A percentile compares a stretch with the other conserved stretches of the same genome.
Evolutionary conservation across 2,797 vertebrate genomes (phyloP).

Genomic region (Phoeniculus purpureus): DNA sequence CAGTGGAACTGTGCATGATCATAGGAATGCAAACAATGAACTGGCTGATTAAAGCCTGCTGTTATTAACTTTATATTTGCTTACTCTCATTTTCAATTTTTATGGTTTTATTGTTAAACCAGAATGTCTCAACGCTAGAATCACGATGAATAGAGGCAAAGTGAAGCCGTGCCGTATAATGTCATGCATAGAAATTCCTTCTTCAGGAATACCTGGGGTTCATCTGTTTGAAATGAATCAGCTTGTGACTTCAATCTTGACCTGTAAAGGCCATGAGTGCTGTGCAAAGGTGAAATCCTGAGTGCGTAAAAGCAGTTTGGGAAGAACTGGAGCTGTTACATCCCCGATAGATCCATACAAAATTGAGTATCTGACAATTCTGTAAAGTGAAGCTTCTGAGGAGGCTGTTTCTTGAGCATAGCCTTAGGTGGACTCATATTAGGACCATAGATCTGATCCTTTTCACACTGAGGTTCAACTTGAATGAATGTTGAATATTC

Average conservation of each 20-base stretch:
- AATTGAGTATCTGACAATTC: background rate
- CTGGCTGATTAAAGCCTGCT: background rate
- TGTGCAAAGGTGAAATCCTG: background rate
- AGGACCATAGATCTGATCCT: background rate
- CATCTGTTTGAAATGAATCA: background rate
- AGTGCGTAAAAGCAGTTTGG: background rate
- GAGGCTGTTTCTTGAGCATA: background rate
- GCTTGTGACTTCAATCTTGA: background rate
- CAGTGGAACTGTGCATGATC: background rate
- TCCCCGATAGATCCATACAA: accelerated
- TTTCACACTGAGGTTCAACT: background rate
- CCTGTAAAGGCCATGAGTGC: background rate
- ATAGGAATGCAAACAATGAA: background rate
- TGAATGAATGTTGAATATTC: background rate
- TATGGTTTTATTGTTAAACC: background rate
- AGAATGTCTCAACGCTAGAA: background rate
- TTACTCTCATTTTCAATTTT: background rate
- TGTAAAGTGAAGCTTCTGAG: background rate
- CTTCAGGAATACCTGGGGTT: background rate
- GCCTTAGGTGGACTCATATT: background rate
- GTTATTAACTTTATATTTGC: background rate
- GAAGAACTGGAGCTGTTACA: background rate
- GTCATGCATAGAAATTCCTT: background rate
- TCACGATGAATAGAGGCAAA: background rate
- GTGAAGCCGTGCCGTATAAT: accelerated